Percentiles rank a stretch among this genome's conserved stretches.
These are phyloP conservation scores for Porites cylindrica DNA, from an alignment of 92 coral and sea anemone species.

Conservation along the genomic window DNA sequence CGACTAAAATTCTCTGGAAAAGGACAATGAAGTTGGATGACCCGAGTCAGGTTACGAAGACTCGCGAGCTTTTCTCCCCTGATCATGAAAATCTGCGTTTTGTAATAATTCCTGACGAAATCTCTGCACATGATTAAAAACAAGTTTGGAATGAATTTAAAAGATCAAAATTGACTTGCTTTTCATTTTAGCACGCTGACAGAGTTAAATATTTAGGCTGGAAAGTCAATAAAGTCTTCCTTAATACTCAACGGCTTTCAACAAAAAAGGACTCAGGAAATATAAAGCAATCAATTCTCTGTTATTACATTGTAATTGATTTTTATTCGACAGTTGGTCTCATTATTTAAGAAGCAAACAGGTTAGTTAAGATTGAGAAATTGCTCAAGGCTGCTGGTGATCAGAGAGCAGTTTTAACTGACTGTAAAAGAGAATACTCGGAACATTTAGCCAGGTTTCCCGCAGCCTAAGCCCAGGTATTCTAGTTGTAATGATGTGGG, in stretches of 20 bases:
- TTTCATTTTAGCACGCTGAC: constrained; percentile 11
- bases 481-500: no score
- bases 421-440: no score
- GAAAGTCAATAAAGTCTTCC: neutral
- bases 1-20: no score
- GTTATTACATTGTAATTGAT: constrained; percentile 7
- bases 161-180: neutral
- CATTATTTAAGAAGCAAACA: neutral
- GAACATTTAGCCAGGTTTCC: no score
- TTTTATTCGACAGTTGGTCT: neutral
- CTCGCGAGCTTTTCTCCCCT: neutral
- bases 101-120: neutral
- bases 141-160: neutral
- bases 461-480: no score
- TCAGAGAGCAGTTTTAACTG: neutral
- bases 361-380: neutral
- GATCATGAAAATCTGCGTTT: neutral
- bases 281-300: constrained; percentile 12
- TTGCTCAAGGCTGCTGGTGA: neutral
- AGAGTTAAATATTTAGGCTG: neutral
- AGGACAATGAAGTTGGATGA: no score
- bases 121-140: neutral
- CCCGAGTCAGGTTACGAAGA: neutral
- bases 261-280: neutral
- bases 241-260: neutral